phyloP scores from a whole-genome alignment of 2,113 vertebrate genomes.

The Illadopsis cleaveri region DNA sequence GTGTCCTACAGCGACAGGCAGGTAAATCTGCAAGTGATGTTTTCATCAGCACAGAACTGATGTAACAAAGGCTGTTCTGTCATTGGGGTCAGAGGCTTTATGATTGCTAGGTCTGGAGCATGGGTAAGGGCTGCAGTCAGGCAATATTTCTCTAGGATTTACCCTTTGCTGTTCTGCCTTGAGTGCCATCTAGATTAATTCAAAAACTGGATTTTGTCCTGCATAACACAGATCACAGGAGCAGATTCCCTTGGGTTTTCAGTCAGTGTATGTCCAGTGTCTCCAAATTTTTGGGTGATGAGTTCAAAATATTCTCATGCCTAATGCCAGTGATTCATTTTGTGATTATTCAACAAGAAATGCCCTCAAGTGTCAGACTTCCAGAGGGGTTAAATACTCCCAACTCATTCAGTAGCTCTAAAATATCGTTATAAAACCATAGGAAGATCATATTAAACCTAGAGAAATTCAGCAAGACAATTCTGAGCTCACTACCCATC shows the following conservation, averaged over 20 bases:
- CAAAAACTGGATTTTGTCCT: neutral
- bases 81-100: neutral
- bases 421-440: neutral
- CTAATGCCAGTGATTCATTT: neutral
- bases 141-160: neutral
- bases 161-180: neutral
- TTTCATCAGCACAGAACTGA: neutral
- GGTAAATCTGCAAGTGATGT: neutral
- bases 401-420: neutral
- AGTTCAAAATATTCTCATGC: neutral
- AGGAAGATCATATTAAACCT: neutral
- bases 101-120: neutral
- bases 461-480: neutral
- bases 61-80: neutral
- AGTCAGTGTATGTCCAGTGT: neutral
- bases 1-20: too few species aligned
- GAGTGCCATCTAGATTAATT: neutral
- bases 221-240: neutral
- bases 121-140: neutral
- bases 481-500: neutral
- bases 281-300: neutral
- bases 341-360: neutral
- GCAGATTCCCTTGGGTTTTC: neutral
- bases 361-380: neutral
- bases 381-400: slow-evolving; percentile 11